phyloP scores from a whole-genome alignment of 2,888 invertebrate genomes.

The Macaria notata region DNA sequence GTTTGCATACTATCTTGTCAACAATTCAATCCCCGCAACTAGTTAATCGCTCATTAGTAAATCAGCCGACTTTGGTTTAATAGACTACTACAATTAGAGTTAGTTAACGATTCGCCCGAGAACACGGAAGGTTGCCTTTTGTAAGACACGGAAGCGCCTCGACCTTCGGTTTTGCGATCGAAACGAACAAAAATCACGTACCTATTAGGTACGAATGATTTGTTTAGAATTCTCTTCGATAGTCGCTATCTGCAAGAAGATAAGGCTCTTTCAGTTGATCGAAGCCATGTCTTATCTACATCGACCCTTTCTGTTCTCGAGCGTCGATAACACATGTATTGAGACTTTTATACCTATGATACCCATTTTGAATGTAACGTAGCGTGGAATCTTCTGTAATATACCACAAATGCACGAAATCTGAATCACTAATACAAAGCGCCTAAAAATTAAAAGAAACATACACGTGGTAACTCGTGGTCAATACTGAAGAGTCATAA shows the following conservation, averaged over 20 bases:
- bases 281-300: conserved; percentile 9
- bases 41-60: background rate
- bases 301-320: conserved; percentile 5
- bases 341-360: too few relatives aligned
- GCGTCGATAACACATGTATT: conserved; percentile 2
- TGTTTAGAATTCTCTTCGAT: conserved; percentile 40
- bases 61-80: conserved; percentile 1
- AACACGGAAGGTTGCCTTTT: conserved; percentile 43
- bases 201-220: conserved; percentile 27
- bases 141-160: conserved; percentile 44
- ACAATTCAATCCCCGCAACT: background rate
- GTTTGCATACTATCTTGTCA: background rate
- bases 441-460: too few relatives aligned
- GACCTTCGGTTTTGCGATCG: conserved; percentile 45
- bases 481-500: too few relatives aligned
- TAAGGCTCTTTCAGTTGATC: conserved; percentile 29
- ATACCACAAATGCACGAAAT: too few relatives aligned
- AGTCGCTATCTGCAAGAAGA: conserved; percentile 32
- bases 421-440: too few relatives aligned
- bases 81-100: conserved; percentile 17
- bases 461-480: too few relatives aligned
- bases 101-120: conserved; percentile 19
- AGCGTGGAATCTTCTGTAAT: too few relatives aligned
- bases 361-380: too few relatives aligned
- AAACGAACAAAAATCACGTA: conserved; percentile 51